Conservation (phyloP, 2,888 invertebrate species). For the Escarpia spicata region DNA sequence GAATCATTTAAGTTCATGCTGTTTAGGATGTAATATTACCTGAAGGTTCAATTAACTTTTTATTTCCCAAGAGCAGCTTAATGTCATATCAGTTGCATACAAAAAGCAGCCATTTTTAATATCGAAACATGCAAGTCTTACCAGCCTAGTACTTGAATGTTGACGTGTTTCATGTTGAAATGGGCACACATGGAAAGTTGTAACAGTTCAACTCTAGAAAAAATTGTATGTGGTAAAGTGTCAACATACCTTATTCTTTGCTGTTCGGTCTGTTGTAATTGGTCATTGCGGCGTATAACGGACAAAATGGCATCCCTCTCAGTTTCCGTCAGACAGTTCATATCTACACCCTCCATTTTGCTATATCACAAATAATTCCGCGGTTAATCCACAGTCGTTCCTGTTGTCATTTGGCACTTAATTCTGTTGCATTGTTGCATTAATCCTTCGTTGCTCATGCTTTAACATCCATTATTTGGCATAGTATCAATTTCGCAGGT, state of each 20-base stretch:
- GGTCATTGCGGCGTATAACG: conserved; percentile 56
- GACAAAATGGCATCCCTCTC: conserved; percentile 53
- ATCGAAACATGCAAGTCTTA: not conserved
- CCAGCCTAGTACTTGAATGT: not conserved
- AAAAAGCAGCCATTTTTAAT: not conserved
- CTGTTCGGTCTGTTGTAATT: conserved; percentile 48
- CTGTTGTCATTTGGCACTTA: not conserved
- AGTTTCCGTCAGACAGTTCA: conserved; percentile 40
- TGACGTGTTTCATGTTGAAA: not conserved
- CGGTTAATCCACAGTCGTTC: not conserved
- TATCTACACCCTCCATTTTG: conserved; percentile 30
- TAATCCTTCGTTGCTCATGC: not conserved
- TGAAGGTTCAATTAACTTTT: not conserved
- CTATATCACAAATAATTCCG: not conserved
- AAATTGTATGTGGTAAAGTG: not conserved
- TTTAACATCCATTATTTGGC: not conserved
- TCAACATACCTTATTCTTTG: conserved; percentile 48
- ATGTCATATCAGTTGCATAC: not conserved
- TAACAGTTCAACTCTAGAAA: not conserved
- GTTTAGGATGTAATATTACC: not conserved
- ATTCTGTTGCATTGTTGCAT: not conserved
- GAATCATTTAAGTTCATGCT: not conserved
- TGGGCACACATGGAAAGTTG: not conserved
- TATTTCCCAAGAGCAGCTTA: not conserved
- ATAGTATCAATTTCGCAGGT: not conserved